Conservation (phyloP, 2,888 invertebrate species). For the Deilephila porcellus region DNA sequence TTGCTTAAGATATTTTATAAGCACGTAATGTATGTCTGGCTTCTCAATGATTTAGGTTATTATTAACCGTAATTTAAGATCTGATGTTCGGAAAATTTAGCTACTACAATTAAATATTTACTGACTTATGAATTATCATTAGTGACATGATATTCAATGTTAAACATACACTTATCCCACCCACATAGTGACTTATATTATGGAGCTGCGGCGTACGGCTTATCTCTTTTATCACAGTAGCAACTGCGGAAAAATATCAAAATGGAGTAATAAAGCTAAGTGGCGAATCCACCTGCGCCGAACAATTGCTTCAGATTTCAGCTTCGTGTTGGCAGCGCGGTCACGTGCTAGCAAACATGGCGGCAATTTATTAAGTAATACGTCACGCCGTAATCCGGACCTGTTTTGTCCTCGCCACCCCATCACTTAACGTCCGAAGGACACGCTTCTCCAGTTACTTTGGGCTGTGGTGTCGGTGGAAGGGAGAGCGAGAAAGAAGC, state of each 20-base stretch:
- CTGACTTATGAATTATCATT: too few species aligned
- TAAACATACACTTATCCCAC: too few species aligned
- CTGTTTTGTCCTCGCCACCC: conserved; percentile 66
- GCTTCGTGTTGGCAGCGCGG: conserved; percentile 46
- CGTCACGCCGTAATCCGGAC: conserved; percentile 68
- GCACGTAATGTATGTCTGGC: too few species aligned
- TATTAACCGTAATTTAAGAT: too few species aligned
- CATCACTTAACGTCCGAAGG: conserved; percentile 72
- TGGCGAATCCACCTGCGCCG: conserved; percentile 62
- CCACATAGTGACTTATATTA: too few species aligned
- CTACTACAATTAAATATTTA: too few species aligned
- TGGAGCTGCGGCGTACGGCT: too few species aligned
- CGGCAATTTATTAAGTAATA: conserved; percentile 68
- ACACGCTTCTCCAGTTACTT: conserved; percentile 68
- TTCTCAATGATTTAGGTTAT: too few species aligned
- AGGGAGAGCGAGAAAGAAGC: conserved; percentile 9
- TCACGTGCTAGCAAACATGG: conserved; percentile 71
- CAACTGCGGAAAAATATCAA: conserved; percentile 39
- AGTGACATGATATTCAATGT: too few species aligned
- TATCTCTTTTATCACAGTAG: neutral
- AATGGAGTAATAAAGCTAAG: conserved; percentile 50
- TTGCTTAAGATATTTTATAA: too few species aligned
- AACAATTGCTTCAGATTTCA: conserved; percentile 43
- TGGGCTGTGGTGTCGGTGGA: conserved; percentile 50
- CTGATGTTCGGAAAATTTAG: too few species aligned